Evolutionary conservation across 2,797 vertebrate genomes (phyloP), one percentile per base, ranked within the genome.

Genomic region (Bradypodion pumilum): DNA sequence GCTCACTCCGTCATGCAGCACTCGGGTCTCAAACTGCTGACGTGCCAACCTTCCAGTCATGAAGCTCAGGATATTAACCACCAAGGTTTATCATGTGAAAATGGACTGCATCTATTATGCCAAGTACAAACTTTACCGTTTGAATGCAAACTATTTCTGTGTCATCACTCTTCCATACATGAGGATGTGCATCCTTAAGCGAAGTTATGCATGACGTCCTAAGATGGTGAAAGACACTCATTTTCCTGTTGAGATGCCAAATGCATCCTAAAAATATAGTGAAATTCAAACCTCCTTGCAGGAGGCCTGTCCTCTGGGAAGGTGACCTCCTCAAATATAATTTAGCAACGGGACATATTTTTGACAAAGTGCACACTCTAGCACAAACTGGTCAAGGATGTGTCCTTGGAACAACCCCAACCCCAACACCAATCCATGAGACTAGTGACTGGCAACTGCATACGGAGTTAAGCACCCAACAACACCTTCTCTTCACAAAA

Each of bases 271-370:
- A 65, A 82, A 37, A 52, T 75, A 63, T 5, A 6, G 29, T 70
- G 35, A 60, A 42, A 44, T 13, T 70, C 40, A 21, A 15, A 76
- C 63, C 52, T 40, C 52, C 66, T 25, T 37, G 74, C 27, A 59
- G 7, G 1, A 25, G 46, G 35, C 23, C 0, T 68, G 74, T 76
- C 49, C 81, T 76, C 74, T 75, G 6, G 2, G 7, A 8, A 1
- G 46, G 74, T 83, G 73, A 77, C 9, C 46, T 42, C 73, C 25
- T 42, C 40, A 81, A 81, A 81, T 85, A 69, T 75, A 85, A 70
- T 85, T 81, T 23, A 16, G 52, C 65, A 25, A 76, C 27, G n/a
- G n/a, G 2, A 42, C 29, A 49, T 62, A 70, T 60, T 81, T n/a
- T 62, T 12, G 66, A 63, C 32, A 81, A 77, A 42, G 7, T 70